Conservation (phyloP, 2,888 invertebrate species). For the Seladonia tumulorum region DNA sequence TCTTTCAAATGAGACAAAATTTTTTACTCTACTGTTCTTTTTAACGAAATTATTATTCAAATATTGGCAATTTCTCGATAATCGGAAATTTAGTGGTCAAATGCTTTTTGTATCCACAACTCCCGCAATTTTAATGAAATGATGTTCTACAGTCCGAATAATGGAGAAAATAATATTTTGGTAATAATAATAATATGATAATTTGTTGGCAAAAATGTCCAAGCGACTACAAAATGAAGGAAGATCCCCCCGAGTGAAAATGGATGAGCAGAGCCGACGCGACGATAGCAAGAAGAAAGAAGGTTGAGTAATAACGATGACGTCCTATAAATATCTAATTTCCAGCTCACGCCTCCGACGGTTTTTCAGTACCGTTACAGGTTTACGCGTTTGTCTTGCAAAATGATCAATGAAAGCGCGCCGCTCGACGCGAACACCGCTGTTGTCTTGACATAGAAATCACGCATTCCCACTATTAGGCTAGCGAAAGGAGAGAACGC, state of each 20-base stretch:
- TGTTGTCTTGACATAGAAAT: slow-evolving; percentile 51
- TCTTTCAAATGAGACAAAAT: too few relatives aligned
- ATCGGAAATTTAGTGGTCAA: too few relatives aligned
- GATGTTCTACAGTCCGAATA: not conserved
- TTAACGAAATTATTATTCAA: too few relatives aligned
- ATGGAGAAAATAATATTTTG: not conserved
- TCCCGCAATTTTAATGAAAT: too few relatives aligned
- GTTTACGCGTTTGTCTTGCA: slow-evolving; percentile 42
- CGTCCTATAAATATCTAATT: slow-evolving; percentile 68
- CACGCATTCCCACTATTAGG: slow-evolving; percentile 47
- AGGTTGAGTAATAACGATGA: not conserved
- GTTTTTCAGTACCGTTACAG: slow-evolving; percentile 61
- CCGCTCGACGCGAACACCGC: not conserved
- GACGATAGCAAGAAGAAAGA: slow-evolving; percentile 45
- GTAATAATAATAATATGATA: too few relatives aligned
- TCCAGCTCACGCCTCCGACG: slow-evolving; percentile 54
- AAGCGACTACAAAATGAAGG: too few relatives aligned
- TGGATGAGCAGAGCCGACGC: slow-evolving; percentile 9
- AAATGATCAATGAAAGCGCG: slow-evolving; percentile 55
- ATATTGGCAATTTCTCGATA: too few relatives aligned
- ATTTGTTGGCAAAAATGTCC: not conserved
- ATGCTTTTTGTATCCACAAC: too few relatives aligned
- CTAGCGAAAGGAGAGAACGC: slow-evolving; percentile 24
- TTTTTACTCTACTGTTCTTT: too few relatives aligned
- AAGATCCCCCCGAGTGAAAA: not conserved